Base-by-base conservation (phyloP, 2,797 vertebrate species). In the Eupleurogrammus muticus region DNA sequence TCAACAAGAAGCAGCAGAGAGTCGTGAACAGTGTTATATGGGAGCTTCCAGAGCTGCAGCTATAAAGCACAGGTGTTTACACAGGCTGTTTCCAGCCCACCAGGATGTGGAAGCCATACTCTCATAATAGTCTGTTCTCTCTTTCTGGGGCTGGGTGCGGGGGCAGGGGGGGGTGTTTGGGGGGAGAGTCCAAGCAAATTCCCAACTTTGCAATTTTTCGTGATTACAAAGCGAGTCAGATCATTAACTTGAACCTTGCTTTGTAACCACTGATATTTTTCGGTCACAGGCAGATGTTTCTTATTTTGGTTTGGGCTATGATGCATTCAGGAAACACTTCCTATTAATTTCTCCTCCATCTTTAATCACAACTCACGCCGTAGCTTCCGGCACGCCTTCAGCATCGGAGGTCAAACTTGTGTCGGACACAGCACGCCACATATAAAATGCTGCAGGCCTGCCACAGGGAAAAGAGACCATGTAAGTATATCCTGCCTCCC, bases 11-110 rank as follows among this genome's bases (percentile, higher is more conserved):
- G 44, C 66, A 16, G 10, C 5, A 36, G 40, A 28, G 16, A 7
- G 9, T 79, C 70, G 49, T 32, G 5, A 56, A 36, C 13, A 46
- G 34, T 4, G 6, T 28, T 28, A 28, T 28, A 49, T 34, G 35
- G 40, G 28, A 54, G 17, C 4, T 5, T 35, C 17, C 36, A 4
- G 34, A 24, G 9, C 52, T 66, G 63, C 40, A 67, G 51, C 36
- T 54, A 16, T 46, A 40, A 32, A n/a, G 10, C 28, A 11, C n/a
- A 54, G 28, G 16, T 42, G 64, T 60, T 74, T 40, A 21, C 36
- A 23, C 32, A 34, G 47, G 9, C 34, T 35, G 11, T 38, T 52
- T 24, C 24, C 28, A 24, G 21, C 23, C 28, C n/a, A 16, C 3
- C 4, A 13, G 20, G 8, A 13, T 13, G 3, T 16, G 24, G 4